Conservation (phyloP, 2,113 vertebrate genomes). For the Chaetodon auriga region DNA sequence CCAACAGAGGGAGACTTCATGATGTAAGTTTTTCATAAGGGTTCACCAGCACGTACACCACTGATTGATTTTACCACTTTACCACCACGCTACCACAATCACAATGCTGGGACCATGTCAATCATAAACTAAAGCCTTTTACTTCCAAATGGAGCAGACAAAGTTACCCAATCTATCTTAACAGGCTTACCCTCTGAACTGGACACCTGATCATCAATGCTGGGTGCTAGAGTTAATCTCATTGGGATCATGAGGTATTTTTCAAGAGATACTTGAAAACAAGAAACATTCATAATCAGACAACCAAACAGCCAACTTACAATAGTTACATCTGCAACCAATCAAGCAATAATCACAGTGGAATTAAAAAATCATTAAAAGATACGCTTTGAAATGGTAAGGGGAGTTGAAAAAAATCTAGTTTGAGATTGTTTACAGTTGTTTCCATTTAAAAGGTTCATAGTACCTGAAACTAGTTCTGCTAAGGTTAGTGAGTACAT, state of each 20-base stretch:
- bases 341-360: too few relatives aligned
- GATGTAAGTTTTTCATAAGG: background rate
- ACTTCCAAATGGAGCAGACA: background rate
- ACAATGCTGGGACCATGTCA: background rate
- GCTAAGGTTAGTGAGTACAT: too few relatives aligned
- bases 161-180: background rate
- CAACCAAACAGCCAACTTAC: too few relatives aligned
- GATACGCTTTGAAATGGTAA: too few relatives aligned
- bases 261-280: too few relatives aligned
- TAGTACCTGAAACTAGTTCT: too few relatives aligned
- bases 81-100: background rate
- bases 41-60: background rate
- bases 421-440: too few relatives aligned
- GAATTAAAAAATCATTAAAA: too few relatives aligned
- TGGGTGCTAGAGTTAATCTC: background rate
- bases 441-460: too few relatives aligned
- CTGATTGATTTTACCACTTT: background rate
- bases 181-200: background rate
- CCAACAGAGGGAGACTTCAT: background rate
- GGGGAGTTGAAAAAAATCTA: too few relatives aligned
- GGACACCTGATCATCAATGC: background rate
- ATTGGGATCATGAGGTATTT: background rate
- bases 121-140: background rate
- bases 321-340: too few relatives aligned
- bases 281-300: too few relatives aligned